Base-by-base conservation (phyloP, 2,797 vertebrate genomes). In the Selene dorsalis region DNA sequence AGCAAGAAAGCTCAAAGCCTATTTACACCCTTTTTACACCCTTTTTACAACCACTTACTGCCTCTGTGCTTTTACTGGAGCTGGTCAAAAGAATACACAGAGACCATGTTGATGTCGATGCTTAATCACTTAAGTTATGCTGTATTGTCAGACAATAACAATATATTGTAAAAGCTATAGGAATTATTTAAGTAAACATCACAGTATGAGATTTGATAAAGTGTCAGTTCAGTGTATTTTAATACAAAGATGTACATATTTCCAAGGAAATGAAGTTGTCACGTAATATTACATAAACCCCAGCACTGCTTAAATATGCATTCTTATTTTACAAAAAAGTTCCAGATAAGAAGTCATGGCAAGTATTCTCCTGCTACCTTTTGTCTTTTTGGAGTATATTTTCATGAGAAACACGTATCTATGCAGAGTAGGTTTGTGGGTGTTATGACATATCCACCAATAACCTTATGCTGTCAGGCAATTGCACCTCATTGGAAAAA, bases 401-500 rank as follows among this genome's bases (percentile, higher is more conserved):
- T 94, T 93, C 90, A 95, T 95, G 94, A 92, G 67, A 84, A 84
- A 93, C 91, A 89, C 88, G 77, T 88, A 94, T 95, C 90, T 92
- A 88, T 88, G 90, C 91, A 90, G 93, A 94, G 90, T 72, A 75
- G 87, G 73, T 83, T 82, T 81, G 79, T 75, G 77, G 82, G 72
- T 84, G 84, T 77, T 83, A 78, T 90, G 91, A 90, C 87, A 88
- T 84, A 84, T 86, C 87, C 90, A 85, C 87, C 90, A 89, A 88
- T 91, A 94, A 95, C 95, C 94, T 93, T 92, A 86, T 92, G 92
- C 94, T 95, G 96, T 96, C 96, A 96, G 94, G 85, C 85, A 87
- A 93, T 93, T 94, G 92, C 84, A 89, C 88, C 94, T 95, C 94
- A 95, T 94, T 94, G 95, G 95, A 95, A 94, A 96, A 94, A 93